Evolutionary conservation across 2,113 vertebrate genomes (phyloP).

Genomic region (Onychostoma macrolepis): DNA sequence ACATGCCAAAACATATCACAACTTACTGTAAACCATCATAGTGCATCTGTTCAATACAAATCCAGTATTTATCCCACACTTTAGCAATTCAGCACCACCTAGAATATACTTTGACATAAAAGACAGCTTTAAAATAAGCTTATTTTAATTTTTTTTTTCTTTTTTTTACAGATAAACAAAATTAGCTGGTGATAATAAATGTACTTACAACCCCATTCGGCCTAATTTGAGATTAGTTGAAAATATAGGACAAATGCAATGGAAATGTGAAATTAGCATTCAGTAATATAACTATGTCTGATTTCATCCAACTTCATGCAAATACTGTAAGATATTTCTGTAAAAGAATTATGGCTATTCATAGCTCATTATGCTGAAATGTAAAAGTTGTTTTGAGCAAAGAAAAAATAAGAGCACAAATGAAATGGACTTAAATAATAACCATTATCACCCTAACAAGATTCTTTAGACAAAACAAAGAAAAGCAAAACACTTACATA

Average conservation of each 20-base stretch:
- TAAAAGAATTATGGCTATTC: background rate
- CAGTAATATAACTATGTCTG: background rate
- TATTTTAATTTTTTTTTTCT: constrained; percentile 18
- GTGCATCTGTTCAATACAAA: constrained; percentile 40
- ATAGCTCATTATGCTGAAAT: constrained; percentile 14
- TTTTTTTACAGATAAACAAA: background rate
- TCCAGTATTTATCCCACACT: constrained; percentile 44
- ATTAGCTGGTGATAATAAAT: constrained; percentile 4
- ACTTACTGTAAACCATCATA: constrained; percentile 28
- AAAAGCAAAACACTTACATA: background rate
- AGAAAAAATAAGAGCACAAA: background rate
- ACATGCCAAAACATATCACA: constrained; percentile 44
- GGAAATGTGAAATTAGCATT: background rate
- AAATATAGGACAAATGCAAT: background rate
- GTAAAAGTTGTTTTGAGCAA: background rate
- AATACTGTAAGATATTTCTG: background rate
- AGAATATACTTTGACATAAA: constrained; percentile 29
- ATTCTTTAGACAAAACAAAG: background rate
- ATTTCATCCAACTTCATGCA: constrained; percentile 30
- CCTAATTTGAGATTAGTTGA: constrained; percentile 10
- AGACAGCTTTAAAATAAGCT: constrained; percentile 34
- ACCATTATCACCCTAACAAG: constrained; percentile 17
- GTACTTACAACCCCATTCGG: background rate
- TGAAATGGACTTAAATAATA: constrained; percentile 21
- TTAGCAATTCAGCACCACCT: constrained; percentile 20